Conservation (phyloP, 2,797 vertebrate genomes). For the Platalea minor region DNA sequence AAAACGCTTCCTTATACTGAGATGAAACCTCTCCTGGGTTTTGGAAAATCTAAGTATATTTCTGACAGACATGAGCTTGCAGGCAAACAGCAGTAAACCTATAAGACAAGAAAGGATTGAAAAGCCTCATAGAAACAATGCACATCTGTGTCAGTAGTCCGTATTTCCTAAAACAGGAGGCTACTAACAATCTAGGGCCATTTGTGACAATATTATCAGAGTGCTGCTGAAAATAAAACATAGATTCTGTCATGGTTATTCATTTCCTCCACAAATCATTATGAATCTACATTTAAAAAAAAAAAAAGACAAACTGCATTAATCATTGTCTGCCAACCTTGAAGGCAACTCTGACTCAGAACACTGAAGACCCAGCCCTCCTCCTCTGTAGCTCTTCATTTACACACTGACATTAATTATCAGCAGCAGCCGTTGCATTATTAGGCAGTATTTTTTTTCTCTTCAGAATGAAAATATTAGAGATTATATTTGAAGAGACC, state of each 20-base stretch:
- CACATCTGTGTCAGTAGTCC: not conserved
- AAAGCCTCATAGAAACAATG: not conserved
- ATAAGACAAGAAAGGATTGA: not conserved
- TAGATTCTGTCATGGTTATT: not conserved
- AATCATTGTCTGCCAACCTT: not conserved
- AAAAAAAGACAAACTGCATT: not conserved
- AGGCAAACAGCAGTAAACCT: not conserved
- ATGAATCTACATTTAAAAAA: not conserved
- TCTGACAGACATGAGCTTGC: not conserved
- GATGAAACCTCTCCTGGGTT: not conserved
- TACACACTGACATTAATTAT: not conserved
- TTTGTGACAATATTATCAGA: not conserved
- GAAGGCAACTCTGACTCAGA: not conserved
- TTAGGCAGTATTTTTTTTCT: not conserved
- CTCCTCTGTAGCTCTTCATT: not conserved
- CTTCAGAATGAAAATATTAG: not conserved
- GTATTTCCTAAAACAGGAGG: not conserved
- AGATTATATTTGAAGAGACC: not conserved
- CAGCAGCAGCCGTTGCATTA: not conserved
- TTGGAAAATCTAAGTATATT: not conserved
- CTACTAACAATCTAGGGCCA: not conserved
- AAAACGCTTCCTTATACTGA: not conserved
- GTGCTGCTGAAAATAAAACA: not conserved
- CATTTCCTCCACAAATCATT: not conserved
- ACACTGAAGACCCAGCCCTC: not conserved